A percentile compares a stretch with the other conserved stretches of the same genome.
phyloP scores from a whole-genome alignment of 2,888 invertebrate species.

The Artemia sp. region DNA sequence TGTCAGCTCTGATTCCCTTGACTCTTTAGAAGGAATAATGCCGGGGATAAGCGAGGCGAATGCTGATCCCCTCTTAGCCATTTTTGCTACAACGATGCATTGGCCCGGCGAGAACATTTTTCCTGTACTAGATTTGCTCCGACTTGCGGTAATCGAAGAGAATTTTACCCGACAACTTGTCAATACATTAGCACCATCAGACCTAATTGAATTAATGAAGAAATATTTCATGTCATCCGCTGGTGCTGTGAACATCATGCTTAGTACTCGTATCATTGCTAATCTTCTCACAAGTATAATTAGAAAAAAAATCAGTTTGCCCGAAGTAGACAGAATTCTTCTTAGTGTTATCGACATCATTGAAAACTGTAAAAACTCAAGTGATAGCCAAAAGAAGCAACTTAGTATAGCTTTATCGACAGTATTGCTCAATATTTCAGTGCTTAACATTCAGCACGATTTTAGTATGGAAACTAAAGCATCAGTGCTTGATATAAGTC shows the following conservation, averaged over 20 bases:
- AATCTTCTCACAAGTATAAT: constrained; percentile 34
- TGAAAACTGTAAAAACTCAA: background rate
- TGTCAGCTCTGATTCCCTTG: background rate
- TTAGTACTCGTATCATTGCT: constrained; percentile 35
- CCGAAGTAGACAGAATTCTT: constrained; percentile 41
- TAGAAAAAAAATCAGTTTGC: constrained; percentile 40
- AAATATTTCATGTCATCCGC: constrained; percentile 36
- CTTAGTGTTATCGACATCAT: constrained; percentile 37
- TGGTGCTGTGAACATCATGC: constrained; percentile 47
- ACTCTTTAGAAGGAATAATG: background rate
- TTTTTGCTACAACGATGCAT: background rate
- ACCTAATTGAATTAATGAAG: constrained; percentile 27
- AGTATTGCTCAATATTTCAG: too few relatives aligned
- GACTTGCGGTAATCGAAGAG: constrained; percentile 41
- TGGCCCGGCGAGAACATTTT: constrained; percentile 45
- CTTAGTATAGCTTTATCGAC: constrained; percentile 43
- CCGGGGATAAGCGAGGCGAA: background rate
- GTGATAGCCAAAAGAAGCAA: constrained; percentile 19
- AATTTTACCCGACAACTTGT: constrained; percentile 34
- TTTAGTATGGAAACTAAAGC: too few relatives aligned
- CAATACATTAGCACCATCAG: constrained; percentile 30
- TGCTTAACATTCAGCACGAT: too few relatives aligned
- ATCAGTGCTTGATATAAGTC: too few relatives aligned
- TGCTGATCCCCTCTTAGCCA: background rate
- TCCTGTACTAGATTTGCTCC: constrained; percentile 69